Evolutionary conservation across 2,888 invertebrate genomes (phyloP).

Genomic region (Ectobius pallidus): DNA sequence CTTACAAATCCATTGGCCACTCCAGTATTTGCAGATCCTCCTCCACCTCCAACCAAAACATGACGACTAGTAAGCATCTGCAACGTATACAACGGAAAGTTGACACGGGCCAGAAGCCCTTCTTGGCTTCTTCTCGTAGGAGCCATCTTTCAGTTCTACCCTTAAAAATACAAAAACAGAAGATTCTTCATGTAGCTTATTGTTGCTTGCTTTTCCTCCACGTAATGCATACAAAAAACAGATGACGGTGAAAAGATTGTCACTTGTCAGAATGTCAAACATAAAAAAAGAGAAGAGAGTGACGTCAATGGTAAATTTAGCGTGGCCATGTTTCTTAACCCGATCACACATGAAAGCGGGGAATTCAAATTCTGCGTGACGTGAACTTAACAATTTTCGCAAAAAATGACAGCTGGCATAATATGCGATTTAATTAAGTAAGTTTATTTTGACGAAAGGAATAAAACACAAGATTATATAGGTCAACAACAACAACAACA

Average conservation of each 20-base stretch:
- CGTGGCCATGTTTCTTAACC: no score
- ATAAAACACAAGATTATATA: not conserved
- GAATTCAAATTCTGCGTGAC: no score
- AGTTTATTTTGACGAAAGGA: not conserved
- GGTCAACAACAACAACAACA: not conserved
- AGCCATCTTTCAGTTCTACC: constrained; percentile 58
- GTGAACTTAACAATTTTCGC: no score
- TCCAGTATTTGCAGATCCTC: constrained; percentile 96
- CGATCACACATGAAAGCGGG: no score
- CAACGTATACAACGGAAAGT: constrained; percentile 91
- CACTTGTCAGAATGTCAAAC: no score
- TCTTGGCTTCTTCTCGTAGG: constrained; percentile 65
- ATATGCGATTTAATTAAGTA: no score
- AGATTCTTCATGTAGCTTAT: not conserved
- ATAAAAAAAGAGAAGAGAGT: no score
- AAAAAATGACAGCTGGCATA: no score
- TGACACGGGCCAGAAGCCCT: constrained; percentile 82
- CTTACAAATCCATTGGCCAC: constrained; percentile 97
- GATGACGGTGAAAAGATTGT: not conserved
- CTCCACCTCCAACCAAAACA: constrained; percentile 95
- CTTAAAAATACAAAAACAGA: not conserved
- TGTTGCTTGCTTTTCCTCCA: constrained; percentile 6
- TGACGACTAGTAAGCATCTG: constrained; percentile 91
- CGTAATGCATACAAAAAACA: constrained; percentile 11
- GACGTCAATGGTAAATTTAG: no score